Percentiles rank a stretch among this genome's conserved stretches.
Conservation (phyloP, 2,797 vertebrate genomes). For the Geotrypetes seraphini region DNA sequence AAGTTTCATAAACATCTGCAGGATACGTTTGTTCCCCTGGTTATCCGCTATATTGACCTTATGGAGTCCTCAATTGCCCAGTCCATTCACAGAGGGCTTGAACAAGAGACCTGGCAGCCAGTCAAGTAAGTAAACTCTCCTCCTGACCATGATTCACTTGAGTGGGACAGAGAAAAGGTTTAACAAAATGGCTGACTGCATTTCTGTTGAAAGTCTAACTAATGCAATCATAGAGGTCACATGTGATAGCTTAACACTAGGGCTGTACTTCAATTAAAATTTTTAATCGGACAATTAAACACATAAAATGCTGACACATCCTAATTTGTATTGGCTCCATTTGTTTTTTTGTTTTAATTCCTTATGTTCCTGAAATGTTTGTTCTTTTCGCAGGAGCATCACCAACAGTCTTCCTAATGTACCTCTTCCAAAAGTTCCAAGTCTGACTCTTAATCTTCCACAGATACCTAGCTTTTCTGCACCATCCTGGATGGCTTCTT, state of each 20-base stretch:
- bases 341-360: conserved; percentile 46
- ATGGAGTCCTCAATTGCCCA: conserved; percentile 97
- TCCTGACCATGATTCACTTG: no score
- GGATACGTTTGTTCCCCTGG: conserved; percentile 83
- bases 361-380: conserved; percentile 57
- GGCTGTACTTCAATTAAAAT: no score
- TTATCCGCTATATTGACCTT: conserved; percentile 91
- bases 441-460: conserved; percentile 86
- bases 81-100: conserved; percentile 89
- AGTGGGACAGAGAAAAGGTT: no score
- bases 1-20: conserved; percentile 92
- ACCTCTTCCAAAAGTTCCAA: conserved; percentile 92
- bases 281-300: no score
- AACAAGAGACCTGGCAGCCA: conserved; percentile 92
- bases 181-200: no score
- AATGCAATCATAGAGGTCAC: no score
- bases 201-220: conserved; percentile 4
- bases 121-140: conserved; percentile 93
- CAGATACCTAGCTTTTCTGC: conserved; percentile 91
- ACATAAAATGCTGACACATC: no score
- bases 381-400: conserved; percentile 79
- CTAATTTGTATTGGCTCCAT: conserved; percentile 19
- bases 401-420: conserved; percentile 92
- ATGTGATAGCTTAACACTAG: no score
- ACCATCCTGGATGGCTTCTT: conserved; percentile 87